Base-by-base conservation (phyloP, 2,797 vertebrate genomes). In the Acipenser ruthenus region DNA sequence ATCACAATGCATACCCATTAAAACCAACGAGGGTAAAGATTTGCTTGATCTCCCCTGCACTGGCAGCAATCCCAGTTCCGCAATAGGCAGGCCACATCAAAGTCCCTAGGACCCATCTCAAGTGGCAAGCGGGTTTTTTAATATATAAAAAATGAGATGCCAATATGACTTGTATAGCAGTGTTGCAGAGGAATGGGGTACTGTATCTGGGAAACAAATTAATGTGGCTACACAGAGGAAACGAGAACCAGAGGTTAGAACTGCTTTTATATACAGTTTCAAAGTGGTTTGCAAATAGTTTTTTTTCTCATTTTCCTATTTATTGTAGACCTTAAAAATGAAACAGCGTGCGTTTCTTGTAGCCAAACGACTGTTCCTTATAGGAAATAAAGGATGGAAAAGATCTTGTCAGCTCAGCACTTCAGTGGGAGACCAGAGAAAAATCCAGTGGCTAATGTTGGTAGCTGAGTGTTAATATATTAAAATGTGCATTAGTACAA, bases 141-240 rank as follows among this genome's bases (percentile, higher is more conserved):
- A 66, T 13, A 37, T 49, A 12, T 23, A 13, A 10, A 23, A 49
- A 15, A 12, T 47, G 1, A 6, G 49, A 60, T 49, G 56, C 56
- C 56, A 60, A 50, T 10, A 15, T 51, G 65, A 60, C 55, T 12
- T 58, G 48, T 50, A 53, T 15, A 10, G 56, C 56, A 60, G 12
- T 10, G 10, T 8, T 8, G 51, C 13, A 48, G 68, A 82, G 78
- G 79, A 81, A 68, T 80, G 77, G 81, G 76, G 75, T 72, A 71
- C 77, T 80, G 73, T 70, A 75, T 84, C 87, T 84, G 83, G 78
- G 77, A 77, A 83, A 85, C 84, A 86, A 85, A 85, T 87, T 87
- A 87, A 83, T 78, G 81, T 74, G 77, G 81, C 70, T 77, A 83
- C 80, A 84, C 80, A 85, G 82, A 83, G 82, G 80, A 88, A 87